A percentile compares a stretch with the other conserved stretches of the same genome.
Evolutionary conservation across 1,140 invertebrate genomes (phyloP).

Genomic region (Colletes gigas): DNA sequence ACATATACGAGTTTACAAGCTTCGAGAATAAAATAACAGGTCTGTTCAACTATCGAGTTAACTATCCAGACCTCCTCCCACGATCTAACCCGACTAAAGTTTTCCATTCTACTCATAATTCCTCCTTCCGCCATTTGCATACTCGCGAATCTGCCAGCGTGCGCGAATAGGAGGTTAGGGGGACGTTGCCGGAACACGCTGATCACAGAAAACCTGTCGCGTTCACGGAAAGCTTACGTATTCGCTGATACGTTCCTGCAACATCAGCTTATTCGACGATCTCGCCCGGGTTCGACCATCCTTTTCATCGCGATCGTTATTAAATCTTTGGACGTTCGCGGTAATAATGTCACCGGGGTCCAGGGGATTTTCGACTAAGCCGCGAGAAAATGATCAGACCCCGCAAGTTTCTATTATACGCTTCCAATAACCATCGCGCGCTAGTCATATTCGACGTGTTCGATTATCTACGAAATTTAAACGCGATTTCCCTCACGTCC

Average conservation of each 20-base stretch:
- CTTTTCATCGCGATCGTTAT: conserved; percentile 55
- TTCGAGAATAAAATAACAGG: no score
- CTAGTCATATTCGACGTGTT: background rate
- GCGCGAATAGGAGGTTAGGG: conserved; percentile 17
- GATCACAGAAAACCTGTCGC: conserved; percentile 54
- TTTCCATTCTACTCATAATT: conserved; percentile 25
- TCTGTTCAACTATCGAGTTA: no score
- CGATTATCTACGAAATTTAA: background rate
- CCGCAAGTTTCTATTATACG: background rate
- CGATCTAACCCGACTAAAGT: conserved; percentile 19
- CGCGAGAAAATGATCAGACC: conserved; percentile 26
- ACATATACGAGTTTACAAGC: no score
- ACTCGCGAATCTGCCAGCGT: background rate
- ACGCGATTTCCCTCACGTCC: background rate
- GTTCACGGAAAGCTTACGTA: conserved; percentile 42
- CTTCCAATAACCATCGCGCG: background rate
- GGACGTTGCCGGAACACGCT: conserved; percentile 8
- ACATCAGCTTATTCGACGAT: conserved; percentile 52
- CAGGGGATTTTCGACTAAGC: background rate
- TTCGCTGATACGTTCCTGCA: conserved; percentile 55
- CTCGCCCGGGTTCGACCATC: conserved; percentile 34
- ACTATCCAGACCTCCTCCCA: no score
- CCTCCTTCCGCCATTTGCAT: background rate
- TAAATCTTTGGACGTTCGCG: conserved; percentile 28
- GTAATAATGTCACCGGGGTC: background rate